Evolutionary conservation across 2,797 vertebrate genomes (phyloP), one percentile per base, ranked within the genome.

Genomic region (Gallinago solitaria): DNA sequence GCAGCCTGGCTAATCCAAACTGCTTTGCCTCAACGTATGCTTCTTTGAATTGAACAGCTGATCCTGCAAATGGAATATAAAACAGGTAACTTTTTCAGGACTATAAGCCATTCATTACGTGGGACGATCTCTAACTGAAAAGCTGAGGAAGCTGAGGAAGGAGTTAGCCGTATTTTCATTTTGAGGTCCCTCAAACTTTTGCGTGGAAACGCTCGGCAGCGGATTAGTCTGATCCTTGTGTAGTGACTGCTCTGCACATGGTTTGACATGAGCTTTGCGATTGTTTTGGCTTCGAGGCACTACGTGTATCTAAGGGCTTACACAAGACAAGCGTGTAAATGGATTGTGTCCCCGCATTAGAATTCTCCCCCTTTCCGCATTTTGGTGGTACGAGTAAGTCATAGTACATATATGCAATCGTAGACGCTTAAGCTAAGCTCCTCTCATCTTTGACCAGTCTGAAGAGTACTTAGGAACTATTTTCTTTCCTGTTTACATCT

Each of bases 231-330:
- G 68, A 45, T 61, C 83, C 91, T 77, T 93, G 71, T 83, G 11
- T 51, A 56, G 59, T 4, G 18, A 54, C 54, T 82, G n/a, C 60
- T 70, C 51, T 74, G 86, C 5, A 2, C 74, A 3, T 51, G 51
- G 68, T 53, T 74, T 57, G 81, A 83, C 60, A 35, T 0, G 0
- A 80, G 75, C 84, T 86, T 64, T 86, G 92, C 6, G 2, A 16
- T 90, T 90, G 79, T 91, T n/a, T 45, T 65, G 87, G 73, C 65
- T 92, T 80, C 76, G 53, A 78, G 94, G 87, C 65, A 19, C 79
- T 19, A 7, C 1, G 1, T 75, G 74, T 81, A 73, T 81, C 70
- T 65, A 21, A 73, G 47, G 70, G 63, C 85, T 92, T 76, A 54
- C 70, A 39, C 47, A 8, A 25, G 85, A 94, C 87, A 95, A 57